These are phyloP conservation scores for Drosophila micromelanica DNA, from an alignment of 1,140 invertebrate genomes.

Conservation along the genomic window DNA sequence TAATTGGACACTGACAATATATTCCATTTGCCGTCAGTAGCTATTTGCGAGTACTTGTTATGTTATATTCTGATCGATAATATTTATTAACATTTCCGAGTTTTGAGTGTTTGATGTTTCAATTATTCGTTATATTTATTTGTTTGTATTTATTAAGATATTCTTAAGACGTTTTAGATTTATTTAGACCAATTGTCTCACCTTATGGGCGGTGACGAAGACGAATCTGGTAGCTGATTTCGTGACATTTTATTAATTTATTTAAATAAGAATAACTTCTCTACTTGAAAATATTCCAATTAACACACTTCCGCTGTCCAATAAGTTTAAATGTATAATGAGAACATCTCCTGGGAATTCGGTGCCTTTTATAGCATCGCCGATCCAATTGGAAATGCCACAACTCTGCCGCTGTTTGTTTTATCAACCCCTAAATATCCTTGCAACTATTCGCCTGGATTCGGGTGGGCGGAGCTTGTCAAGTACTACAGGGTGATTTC, in stretches of 20 bases:
- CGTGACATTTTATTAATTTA: conserved; percentile 67
- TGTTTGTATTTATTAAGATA: not conserved
- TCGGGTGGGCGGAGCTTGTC: conserved; percentile 68
- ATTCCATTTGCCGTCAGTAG: not conserved
- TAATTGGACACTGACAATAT: not conserved
- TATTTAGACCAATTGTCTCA: conserved; percentile 48
- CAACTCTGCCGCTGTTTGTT: conserved; percentile 33
- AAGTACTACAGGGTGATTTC: conserved; percentile 70
- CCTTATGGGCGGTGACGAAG: conserved; percentile 86
- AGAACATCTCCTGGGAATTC: conserved; percentile 70
- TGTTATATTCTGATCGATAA: not conserved
- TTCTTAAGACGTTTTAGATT: too few relatives aligned
- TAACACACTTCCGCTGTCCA: conserved; percentile 44
- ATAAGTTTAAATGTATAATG: conserved; percentile 70
- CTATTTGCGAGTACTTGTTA: not conserved
- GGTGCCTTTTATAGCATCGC: conserved; percentile 68
- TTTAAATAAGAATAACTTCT: not conserved
- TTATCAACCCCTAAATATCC: conserved; percentile 59
- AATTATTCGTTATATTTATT: too few relatives aligned
- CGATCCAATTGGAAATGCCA: conserved; percentile 69
- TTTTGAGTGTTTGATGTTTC: too few relatives aligned
- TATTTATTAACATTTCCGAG: not conserved
- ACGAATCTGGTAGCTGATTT: conserved; percentile 85
- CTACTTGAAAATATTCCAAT: not conserved
- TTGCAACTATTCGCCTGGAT: conserved; percentile 56